Conservation (phyloP, 1,140 invertebrate genomes). For the Aradophagus sp. region DNA sequence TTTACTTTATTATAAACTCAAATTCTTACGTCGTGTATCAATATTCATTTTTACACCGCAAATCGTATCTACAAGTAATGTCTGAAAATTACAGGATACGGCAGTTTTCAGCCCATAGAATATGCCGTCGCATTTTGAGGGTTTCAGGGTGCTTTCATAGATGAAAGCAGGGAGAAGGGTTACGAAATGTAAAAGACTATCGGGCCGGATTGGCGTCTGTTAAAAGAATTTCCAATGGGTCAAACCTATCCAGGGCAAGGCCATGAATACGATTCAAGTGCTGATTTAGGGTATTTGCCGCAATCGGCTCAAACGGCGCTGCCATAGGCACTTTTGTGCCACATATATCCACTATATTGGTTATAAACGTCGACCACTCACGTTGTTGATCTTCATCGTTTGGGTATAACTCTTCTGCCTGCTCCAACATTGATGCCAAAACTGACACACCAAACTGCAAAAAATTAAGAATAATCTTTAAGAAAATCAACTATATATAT, state of each 20-base stretch:
- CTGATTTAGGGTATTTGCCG: constrained; percentile 64
- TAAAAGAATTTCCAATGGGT: constrained; percentile 64
- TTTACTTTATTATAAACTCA: constrained; percentile 1
- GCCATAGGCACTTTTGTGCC: constrained; percentile 59
- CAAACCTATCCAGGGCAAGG: constrained; percentile 63
- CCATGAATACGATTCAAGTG: constrained; percentile 66
- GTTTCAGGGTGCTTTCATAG: too few relatives aligned
- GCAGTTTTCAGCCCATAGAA: constrained; percentile 45
- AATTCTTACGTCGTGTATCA: constrained; percentile 2
- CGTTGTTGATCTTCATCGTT: constrained; percentile 29
- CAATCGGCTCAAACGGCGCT: constrained; percentile 67
- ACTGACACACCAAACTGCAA: constrained; percentile 71
- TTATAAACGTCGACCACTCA: constrained; percentile 69
- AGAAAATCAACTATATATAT: background rate
- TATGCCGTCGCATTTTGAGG: constrained; percentile 18
- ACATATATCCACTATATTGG: constrained; percentile 60
- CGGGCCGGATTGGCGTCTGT: constrained; percentile 68
- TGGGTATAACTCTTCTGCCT: constrained; percentile 65
- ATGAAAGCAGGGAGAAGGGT: constrained; percentile 1
- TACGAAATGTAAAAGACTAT: constrained; percentile 57
- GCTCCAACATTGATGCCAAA: constrained; percentile 67
- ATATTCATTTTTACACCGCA: constrained; percentile 40
- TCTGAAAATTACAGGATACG: constrained; percentile 28
- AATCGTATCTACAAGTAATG: constrained; percentile 51
- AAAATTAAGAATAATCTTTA: constrained; percentile 25